A percentile compares a stretch with the other conserved stretches of the same genome.
These are phyloP conservation scores for Papilio aristodemus DNA, from an alignment of 1,140 invertebrate genomes.

Conservation along the genomic window DNA sequence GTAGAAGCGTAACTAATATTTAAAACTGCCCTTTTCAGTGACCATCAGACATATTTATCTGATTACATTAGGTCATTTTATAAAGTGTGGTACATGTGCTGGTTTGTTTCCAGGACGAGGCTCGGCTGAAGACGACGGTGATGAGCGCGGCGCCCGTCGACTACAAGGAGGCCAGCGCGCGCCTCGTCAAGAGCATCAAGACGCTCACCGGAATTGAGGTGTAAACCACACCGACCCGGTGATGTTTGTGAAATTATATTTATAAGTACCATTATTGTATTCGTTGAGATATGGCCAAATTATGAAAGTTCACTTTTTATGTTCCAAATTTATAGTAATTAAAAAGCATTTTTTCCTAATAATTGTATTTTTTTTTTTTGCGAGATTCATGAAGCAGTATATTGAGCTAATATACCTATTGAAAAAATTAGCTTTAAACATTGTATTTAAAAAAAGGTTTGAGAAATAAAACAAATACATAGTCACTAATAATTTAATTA, in stretches of 20 bases:
- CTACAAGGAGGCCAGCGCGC: conserved; percentile 87
- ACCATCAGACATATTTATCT: no score
- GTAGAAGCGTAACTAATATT: no score
- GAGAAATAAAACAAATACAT: conserved; percentile 45
- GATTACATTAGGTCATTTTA: no score
- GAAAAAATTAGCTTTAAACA: no score
- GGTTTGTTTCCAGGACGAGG: conserved; percentile 87
- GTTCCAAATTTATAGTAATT: conserved; percentile 24
- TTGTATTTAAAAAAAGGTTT: no score
- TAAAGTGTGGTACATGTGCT: no score
- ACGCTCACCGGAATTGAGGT: conserved; percentile 81
- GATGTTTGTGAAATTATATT: no score
- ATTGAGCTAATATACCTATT: no score
- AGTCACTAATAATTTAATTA: conserved; percentile 70
- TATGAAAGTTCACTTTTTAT: neutral
- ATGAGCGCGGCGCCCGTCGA: conserved; percentile 86
- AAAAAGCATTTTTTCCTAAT: neutral
- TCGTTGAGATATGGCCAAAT: neutral
- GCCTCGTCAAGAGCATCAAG: conserved; percentile 85
- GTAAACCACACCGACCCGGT: no score
- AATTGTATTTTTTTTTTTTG: neutral
- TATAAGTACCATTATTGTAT: neutral
- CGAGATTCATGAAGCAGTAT: no score
- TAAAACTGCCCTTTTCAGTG: no score
- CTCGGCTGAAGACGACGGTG: conserved; percentile 88